Percentiles rank a stretch among this genome's conserved stretches.
These are phyloP conservation scores for Saguinus oedipus DNA, from an alignment of 2,797 vertebrate species.

Conservation along the genomic window DNA sequence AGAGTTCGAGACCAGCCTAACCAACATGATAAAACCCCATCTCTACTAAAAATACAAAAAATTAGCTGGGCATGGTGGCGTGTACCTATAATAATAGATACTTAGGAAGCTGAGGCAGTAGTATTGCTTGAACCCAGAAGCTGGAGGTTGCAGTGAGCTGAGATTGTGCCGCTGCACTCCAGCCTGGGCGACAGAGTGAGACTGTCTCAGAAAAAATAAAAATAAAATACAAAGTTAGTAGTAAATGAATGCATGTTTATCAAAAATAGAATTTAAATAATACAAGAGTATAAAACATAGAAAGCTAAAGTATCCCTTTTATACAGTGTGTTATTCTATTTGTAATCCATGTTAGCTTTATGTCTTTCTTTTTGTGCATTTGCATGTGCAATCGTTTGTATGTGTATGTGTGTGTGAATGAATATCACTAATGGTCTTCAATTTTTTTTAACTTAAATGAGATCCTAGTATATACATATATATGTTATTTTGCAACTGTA, in stretches of 20 bases:
- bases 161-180: too few species aligned
- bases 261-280: not conserved
- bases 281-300: not conserved
- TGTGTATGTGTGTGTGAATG: not conserved
- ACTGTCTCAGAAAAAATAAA: too few species aligned
- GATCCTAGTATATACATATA: too few species aligned
- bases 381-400: not conserved
- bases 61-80: too few species aligned
- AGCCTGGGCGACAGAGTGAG: too few species aligned
- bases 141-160: too few species aligned
- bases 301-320: not conserved
- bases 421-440: not conserved
- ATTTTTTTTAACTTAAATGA: not conserved
- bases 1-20: too few species aligned
- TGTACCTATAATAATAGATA: too few species aligned
- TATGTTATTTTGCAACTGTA: not conserved
- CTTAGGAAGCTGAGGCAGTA: too few species aligned
- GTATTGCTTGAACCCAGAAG: too few species aligned
- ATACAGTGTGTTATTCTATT: not conserved
- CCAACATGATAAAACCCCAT: too few species aligned
- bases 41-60: too few species aligned
- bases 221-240: not conserved
- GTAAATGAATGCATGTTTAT: not conserved
- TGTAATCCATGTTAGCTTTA: conserved; percentile 11
- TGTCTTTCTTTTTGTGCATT: not conserved